These are phyloP conservation scores for Danio tinwini DNA, from an alignment of 2,797 vertebrate species.

Conservation along the genomic window DNA sequence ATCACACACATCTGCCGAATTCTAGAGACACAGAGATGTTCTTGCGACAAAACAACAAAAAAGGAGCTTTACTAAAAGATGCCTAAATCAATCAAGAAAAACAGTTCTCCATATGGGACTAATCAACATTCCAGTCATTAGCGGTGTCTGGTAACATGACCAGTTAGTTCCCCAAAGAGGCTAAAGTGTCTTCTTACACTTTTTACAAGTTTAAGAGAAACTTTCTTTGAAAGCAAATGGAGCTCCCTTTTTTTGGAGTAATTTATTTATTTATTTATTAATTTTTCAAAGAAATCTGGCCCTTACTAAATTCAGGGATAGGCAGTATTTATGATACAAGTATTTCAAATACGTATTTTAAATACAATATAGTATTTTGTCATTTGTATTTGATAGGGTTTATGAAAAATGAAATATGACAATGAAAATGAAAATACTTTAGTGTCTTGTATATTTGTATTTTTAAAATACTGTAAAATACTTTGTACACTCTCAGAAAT, in stretches of 20 bases:
- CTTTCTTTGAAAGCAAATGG: neutral
- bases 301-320: too few species aligned
- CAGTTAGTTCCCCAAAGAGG: neutral
- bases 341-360: too few species aligned
- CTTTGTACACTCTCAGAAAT: too few species aligned
- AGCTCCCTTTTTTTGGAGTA: neutral
- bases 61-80: neutral
- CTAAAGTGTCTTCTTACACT: neutral
- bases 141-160: neutral
- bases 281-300: neutral
- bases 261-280: too few species aligned
- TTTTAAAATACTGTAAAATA: too few species aligned
- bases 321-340: too few species aligned
- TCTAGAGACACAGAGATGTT: neutral
- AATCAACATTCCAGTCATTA: slow-evolving; percentile 1
- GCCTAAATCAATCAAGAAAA: neutral
- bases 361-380: too few species aligned
- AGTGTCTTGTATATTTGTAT: too few species aligned
- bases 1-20: neutral
- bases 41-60: neutral
- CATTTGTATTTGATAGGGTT: too few species aligned
- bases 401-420: too few species aligned
- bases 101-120: slow-evolving; percentile 3
- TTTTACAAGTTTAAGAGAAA: neutral
- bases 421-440: too few species aligned